Evolutionary conservation across 1,140 invertebrate genomes (phyloP).

Genomic region (Pachypsylla venusta): DNA sequence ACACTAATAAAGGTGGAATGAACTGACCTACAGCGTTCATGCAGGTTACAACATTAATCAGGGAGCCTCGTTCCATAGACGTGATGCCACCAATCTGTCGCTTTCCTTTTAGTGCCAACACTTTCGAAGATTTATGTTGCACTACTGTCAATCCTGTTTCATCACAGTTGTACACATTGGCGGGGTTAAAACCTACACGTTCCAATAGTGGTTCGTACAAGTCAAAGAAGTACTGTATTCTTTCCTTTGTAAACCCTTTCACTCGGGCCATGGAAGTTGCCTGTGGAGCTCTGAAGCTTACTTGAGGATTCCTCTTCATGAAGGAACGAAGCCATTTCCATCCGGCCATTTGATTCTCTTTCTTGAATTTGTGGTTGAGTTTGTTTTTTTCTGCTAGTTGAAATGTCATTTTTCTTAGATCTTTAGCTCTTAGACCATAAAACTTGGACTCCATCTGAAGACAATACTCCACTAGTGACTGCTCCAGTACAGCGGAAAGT

Average conservation of each 20-base stretch:
- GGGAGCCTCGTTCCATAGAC: slow-evolving; percentile 29
- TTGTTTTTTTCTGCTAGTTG: slow-evolving; percentile 22
- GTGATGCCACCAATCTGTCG: slow-evolving; percentile 28
- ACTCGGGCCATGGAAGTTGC: slow-evolving; percentile 29
- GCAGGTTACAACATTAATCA: slow-evolving; percentile 29
- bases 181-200: not conserved
- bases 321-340: not conserved
- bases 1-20: slow-evolving; percentile 29
- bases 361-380: slow-evolving; percentile 19
- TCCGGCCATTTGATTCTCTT: slow-evolving; percentile 16
- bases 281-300: slow-evolving; percentile 29
- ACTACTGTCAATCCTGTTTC: slow-evolving; percentile 26
- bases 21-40: slow-evolving; percentile 28
- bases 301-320: slow-evolving; percentile 21
- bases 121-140: slow-evolving; percentile 22
- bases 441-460: slow-evolving; percentile 17
- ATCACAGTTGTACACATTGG: slow-evolving; percentile 28
- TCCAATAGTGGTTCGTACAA: slow-evolving; percentile 21
- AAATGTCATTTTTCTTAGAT: slow-evolving; percentile 19
- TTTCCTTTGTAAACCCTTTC: slow-evolving; percentile 28
- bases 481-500: slow-evolving; percentile 15
- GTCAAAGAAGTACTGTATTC: slow-evolving; percentile 25
- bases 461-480: slow-evolving; percentile 18
- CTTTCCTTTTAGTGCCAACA: slow-evolving; percentile 25
- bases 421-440: slow-evolving; percentile 18